Evolutionary conservation across 2,113 vertebrate genomes (phyloP).

Genomic region (Gadus chalcogrammus): DNA sequence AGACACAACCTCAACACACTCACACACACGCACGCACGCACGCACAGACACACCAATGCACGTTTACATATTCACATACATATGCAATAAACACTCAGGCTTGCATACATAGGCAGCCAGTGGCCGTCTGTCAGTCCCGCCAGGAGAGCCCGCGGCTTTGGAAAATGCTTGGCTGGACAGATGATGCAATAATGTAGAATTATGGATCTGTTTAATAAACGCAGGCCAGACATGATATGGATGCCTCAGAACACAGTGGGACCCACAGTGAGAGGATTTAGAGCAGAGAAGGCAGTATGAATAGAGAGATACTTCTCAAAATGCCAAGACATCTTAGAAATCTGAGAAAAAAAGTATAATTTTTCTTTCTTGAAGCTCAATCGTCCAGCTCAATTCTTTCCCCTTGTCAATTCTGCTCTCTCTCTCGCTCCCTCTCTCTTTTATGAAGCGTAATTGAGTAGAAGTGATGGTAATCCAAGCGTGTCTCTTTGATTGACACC

Average conservation of each 20-base stretch:
- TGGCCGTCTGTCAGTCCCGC: constrained; percentile 53
- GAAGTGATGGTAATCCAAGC: constrained; percentile 50
- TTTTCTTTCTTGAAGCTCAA: constrained; percentile 19
- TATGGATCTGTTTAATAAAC: constrained; percentile 56
- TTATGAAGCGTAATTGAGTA: constrained; percentile 52
- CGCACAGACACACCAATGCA: constrained; percentile 31
- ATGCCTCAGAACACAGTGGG: too few species aligned
- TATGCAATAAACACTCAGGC: not conserved
- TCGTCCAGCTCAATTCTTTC: constrained; percentile 27
- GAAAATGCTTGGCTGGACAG: constrained; percentile 57
- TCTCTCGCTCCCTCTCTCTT: constrained; percentile 27
- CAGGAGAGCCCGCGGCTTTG: constrained; percentile 51
- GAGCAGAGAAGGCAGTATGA: too few species aligned
- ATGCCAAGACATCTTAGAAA: too few species aligned
- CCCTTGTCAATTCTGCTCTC: not conserved
- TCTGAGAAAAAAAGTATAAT: not conserved
- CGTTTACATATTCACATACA: constrained; percentile 3
- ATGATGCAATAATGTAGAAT: constrained; percentile 63
- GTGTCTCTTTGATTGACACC: constrained; percentile 57
- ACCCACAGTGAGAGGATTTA: too few species aligned
- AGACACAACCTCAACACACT: constrained; percentile 46
- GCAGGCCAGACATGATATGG: constrained; percentile 18
- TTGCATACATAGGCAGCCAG: constrained; percentile 14
- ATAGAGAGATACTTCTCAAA: too few species aligned
- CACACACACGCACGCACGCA: not conserved